A percentile compares a stretch with the other conserved stretches of the same genome.
Conservation (phyloP, 2,797 vertebrate species). For the Anguilla obscura region DNA sequence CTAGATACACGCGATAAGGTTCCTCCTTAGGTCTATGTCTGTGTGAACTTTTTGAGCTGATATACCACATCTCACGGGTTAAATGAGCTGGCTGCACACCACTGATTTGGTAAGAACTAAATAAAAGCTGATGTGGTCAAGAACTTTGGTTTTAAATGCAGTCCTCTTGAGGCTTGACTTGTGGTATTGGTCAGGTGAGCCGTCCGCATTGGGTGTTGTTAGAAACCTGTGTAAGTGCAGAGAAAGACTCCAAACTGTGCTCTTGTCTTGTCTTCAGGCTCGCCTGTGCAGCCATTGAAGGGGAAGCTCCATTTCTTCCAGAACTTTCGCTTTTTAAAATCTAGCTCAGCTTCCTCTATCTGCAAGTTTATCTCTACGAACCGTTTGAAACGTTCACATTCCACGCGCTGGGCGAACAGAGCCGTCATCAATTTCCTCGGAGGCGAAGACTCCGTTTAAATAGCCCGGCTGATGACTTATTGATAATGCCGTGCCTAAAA, state of each 20-base stretch:
- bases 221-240: background rate
- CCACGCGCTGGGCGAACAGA: background rate
- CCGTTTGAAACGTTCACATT: background rate
- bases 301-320: background rate
- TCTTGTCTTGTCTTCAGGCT: background rate
- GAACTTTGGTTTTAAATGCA: background rate
- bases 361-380: background rate
- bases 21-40: background rate
- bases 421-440: background rate
- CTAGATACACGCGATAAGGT: background rate
- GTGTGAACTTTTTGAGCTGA: background rate
- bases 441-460: background rate
- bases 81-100: background rate
- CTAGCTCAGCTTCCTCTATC: background rate
- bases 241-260: background rate
- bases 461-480: slow-evolving; percentile 17
- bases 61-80: background rate
- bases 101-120: background rate
- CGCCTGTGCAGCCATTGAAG: background rate
- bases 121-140: background rate
- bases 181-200: background rate
- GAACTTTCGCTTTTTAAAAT: background rate
- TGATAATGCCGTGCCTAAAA: background rate
- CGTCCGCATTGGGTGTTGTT: background rate
- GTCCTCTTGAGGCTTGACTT: background rate